phyloP scores from a whole-genome alignment of 2,113 vertebrate genomes.

The Astur gentilis region DNA sequence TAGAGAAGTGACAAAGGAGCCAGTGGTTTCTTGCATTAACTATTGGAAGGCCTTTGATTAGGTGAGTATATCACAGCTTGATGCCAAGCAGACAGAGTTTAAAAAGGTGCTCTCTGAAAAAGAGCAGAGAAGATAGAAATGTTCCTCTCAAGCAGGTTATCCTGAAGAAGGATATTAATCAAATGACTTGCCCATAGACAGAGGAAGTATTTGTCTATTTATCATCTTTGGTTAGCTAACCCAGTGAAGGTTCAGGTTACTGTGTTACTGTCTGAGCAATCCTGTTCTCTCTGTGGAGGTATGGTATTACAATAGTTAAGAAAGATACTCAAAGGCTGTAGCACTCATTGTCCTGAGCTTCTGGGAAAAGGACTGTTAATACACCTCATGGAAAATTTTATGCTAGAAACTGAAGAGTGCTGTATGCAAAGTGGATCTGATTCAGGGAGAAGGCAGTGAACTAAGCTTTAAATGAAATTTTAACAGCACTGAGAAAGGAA shows the following conservation, averaged over 20 bases:
- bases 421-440: background rate
- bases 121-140: background rate
- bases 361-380: background rate
- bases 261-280: background rate
- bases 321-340: background rate
- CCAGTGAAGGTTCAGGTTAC: background rate
- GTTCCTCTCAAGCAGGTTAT: background rate
- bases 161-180: background rate
- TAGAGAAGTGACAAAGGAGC: background rate
- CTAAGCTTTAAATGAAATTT: background rate
- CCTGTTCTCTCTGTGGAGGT: background rate
- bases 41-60: background rate
- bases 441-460: background rate
- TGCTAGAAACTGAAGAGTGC: background rate
- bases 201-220: background rate
- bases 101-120: background rate
- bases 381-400: constrained; percentile 9
- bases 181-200: background rate
- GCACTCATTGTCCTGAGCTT: background rate
- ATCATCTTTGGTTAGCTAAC: background rate
- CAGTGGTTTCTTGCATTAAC: background rate
- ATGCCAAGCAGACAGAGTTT: background rate
- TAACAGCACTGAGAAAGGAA: background rate
- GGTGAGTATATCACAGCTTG: background rate
- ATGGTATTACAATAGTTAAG: background rate